Base-by-base conservation (phyloP, 1,140 invertebrate genomes). In the Orussus abietinus region DNA sequence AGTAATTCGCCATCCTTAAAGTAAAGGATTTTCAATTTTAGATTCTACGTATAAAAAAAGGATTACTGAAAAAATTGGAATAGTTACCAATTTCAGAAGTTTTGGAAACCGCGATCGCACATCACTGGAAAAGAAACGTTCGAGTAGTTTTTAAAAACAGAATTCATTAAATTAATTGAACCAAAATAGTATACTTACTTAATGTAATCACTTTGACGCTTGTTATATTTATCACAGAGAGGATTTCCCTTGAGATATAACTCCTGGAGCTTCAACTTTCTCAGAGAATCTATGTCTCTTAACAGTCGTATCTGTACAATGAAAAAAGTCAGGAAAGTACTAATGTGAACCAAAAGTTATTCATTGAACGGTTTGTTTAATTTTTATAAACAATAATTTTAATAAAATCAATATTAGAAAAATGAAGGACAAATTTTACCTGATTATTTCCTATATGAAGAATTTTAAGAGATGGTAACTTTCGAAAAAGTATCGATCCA, bases 91-190 rank as follows among this genome's bases (percentile, higher is more conserved):
- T 72, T 80, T 82, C 7, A 79, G 44, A 38, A 90, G 69, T 71
- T 88, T 89, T 14, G 86, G 86, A 55, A 90, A 88, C 65, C 80
- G 80, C 62, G 86, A 85, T 60, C 86, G 77, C 51, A 90, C 78
- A 66, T 85, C 86, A 74, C 87, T 90, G 80, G 71, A n/a, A 9
- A n/a, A n/a, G n/a, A n/a, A n/a, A n/a, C n/a, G n/a, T n/a, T n/a
- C n/a, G n/a, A n/a, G n/a, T n/a, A n/a, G n/a, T n/a, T n/a, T n/a
- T n/a, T n/a, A n/a, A n/a, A n/a, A n/a, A n/a, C n/a, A n/a, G n/a
- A n/a, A n/a, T n/a, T n/a, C n/a, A n/a, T n/a, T n/a, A n/a, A n/a
- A n/a, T 14, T 5, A n/a, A 11, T 33, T 12, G 5, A n/a, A 5
- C 13, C 15, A 33, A 33, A n/a, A 14, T 33, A 9, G 31, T 33